Percentiles rank a stretch among this genome's conserved stretches.
These are phyloP conservation scores for Psittacula cyanocephala DNA, from an alignment of 2,113 vertebrate species.

Conservation along the genomic window DNA sequence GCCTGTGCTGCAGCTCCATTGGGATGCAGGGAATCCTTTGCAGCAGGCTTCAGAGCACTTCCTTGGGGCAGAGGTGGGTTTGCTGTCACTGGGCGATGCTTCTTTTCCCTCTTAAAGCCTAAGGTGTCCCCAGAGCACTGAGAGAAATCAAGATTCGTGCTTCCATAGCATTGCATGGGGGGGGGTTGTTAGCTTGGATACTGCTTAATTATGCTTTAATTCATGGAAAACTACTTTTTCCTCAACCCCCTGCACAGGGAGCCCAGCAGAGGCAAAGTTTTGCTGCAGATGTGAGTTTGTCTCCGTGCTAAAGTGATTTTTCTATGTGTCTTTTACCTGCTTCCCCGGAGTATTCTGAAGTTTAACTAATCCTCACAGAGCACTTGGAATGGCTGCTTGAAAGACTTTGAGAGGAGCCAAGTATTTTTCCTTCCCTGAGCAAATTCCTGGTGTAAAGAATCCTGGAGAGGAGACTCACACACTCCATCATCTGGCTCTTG, in stretches of 20 bases:
- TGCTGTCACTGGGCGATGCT: background rate
- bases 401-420: background rate
- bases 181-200: background rate
- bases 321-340: background rate
- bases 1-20: background rate
- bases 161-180: background rate
- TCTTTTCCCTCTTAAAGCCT: background rate
- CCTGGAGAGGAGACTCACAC: background rate
- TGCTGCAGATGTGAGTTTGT: background rate
- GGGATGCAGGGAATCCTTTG: accelerated
- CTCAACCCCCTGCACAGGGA: background rate
- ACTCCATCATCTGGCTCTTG: constrained; percentile 32
- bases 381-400: background rate
- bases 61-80: background rate
- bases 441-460: background rate
- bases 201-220: constrained; percentile 46
- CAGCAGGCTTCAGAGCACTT: background rate
- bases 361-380: background rate
- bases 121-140: background rate
- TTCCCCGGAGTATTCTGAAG: background rate
- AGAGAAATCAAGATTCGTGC: background rate
- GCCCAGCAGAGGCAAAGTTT: background rate
- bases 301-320: background rate
- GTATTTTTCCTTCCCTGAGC: background rate
- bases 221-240: background rate